Base-by-base conservation (phyloP, 2,113 vertebrate species). In the Sturnus vulgaris region DNA sequence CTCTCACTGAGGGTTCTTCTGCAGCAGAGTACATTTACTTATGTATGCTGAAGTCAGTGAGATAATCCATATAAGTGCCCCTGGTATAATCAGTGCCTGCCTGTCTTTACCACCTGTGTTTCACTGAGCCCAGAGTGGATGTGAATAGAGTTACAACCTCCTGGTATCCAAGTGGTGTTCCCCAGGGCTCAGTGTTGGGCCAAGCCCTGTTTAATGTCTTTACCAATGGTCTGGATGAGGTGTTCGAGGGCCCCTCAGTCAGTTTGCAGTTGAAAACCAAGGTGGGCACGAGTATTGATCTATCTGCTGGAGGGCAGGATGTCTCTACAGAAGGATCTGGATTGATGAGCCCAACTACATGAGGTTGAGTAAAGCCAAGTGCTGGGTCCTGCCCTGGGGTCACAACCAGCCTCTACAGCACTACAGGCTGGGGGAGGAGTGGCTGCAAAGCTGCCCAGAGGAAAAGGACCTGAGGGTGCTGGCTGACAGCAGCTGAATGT, bases 211-310 rank as follows among this genome's bases (percentile, higher is more conserved):
- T 61, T 35, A 49, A 13, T 49, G 42, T 11, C 25, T 49, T 76
- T 49, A 35, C 33, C 40, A 49, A 20, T 28, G 35, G 40, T 42
- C 63, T 76, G 63, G 63, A 49, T 23, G 31, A 55, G 47, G 14
- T 27, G 30, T 49, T 55, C 0, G 0, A 55, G 40, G 47, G 30
- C 14, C 55, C 18, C 14, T 40, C 35, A 11, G 10, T 69, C 35
- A 15, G 12, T 69, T 61, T 69, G 40, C 25, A 10, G 7, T 4
- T 27, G 11, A 33, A 42, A 42, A 23, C 3, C 10, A 69, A 50
- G 27, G 10, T 28, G 27, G 17, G 25, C 10, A 30, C 0, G 0
- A 47, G 11, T 22, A 44, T 5, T 47, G 17, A 76, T 61, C n/a
- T 55, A 76, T 61, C 30, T 55, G 24, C 17, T 47, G 55, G 11